These are phyloP conservation scores for Hesperophylax magnus DNA, from an alignment of 1,140 invertebrate genomes.

Conservation along the genomic window DNA sequence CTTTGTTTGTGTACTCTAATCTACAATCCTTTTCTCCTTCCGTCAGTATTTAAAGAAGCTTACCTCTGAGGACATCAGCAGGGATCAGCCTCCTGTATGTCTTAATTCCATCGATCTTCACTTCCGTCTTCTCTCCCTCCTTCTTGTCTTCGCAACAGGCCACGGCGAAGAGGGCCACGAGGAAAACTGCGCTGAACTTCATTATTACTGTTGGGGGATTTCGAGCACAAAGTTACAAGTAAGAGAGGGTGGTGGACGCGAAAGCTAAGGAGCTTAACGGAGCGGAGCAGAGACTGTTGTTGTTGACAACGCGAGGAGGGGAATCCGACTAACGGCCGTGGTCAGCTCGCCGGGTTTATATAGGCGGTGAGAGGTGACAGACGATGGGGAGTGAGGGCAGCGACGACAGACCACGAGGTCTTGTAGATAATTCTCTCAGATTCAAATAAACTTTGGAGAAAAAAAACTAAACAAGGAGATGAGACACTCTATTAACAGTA, in stretches of 20 bases:
- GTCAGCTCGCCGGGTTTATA: background rate
- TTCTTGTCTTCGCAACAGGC: slow-evolving; percentile 73
- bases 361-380: background rate
- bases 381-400: background rate
- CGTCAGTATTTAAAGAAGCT: slow-evolving; percentile 50
- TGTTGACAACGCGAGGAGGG: background rate
- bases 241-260: background rate
- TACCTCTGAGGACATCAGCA: slow-evolving; percentile 88
- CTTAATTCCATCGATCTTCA: slow-evolving; percentile 71
- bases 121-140: slow-evolving; percentile 64
- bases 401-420: background rate
- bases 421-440: too few species aligned
- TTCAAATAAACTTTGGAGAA: too few species aligned
- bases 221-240: background rate
- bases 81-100: slow-evolving; percentile 86
- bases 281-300: slow-evolving; percentile 8
- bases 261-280: background rate
- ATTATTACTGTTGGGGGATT: slow-evolving; percentile 23
- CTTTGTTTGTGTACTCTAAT: too few species aligned
- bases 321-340: slow-evolving; percentile 14
- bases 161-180: slow-evolving; percentile 71
- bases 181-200: slow-evolving; percentile 61
- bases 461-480: too few species aligned
- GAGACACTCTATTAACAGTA: too few species aligned
- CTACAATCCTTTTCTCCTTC: too few species aligned